These are phyloP conservation scores for Limnodromus scolopaceus DNA, from an alignment of 2,797 vertebrate genomes.

Conservation along the genomic window DNA sequence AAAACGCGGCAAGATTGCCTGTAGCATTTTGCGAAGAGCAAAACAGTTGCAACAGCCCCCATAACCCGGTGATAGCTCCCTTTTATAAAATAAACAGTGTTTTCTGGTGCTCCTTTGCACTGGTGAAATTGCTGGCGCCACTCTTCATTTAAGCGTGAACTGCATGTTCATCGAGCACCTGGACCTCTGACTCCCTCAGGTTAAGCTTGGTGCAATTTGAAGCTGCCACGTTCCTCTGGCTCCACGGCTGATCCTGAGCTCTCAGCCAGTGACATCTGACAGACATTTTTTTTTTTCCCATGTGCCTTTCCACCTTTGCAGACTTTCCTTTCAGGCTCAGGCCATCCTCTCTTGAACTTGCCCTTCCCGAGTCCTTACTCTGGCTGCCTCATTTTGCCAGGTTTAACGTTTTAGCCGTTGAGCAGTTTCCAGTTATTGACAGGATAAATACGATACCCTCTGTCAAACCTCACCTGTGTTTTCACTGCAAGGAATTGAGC, in stretches of 20 bases:
- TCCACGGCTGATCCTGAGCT: not conserved
- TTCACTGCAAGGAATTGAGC: not conserved
- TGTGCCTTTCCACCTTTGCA: not conserved
- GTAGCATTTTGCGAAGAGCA: not conserved
- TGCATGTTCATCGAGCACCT: accelerated
- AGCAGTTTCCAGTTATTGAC: not conserved
- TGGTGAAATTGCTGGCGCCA: not conserved
- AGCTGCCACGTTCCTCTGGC: not conserved
- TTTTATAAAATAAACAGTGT: not conserved
- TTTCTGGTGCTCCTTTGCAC: not conserved
- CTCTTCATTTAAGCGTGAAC: not conserved
- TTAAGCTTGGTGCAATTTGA: not conserved
- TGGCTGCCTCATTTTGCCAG: not conserved
- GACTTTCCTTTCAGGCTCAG: not conserved
- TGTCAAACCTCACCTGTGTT: not conserved
- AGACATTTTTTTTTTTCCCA: not conserved
- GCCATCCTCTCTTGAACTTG: not conserved
- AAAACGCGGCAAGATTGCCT: not conserved
- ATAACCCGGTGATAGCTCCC: not conserved
- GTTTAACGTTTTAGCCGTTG: not conserved
- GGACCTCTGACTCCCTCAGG: not conserved
- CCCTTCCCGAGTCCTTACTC: not conserved
- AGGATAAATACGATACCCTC: not conserved
- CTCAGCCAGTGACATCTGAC: accelerated
- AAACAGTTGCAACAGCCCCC: not conserved